A percentile compares a stretch with the other conserved stretches of the same genome.
Conservation (phyloP, 2,797 vertebrate species). For the Scolopax bukidnonensis region DNA sequence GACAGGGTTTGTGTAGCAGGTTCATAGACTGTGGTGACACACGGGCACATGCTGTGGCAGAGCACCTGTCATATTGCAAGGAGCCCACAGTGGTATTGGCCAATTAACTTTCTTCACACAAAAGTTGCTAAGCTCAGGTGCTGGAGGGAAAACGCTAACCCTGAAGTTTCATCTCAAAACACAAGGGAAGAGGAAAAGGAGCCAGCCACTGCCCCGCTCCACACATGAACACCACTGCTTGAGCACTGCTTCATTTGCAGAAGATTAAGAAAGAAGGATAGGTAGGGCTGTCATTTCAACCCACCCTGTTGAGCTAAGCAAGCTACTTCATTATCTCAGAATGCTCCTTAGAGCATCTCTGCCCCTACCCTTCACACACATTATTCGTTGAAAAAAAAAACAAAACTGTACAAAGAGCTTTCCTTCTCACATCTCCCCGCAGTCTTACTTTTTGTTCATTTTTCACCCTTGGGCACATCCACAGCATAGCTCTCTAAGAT, state of each 20-base stretch:
- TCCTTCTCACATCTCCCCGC: not conserved
- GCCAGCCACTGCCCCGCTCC: not conserved
- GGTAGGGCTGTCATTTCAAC: not conserved
- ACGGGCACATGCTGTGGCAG: fast-evolving
- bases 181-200: not conserved
- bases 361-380: not conserved
- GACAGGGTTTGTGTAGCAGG: not conserved
- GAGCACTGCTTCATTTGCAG: fast-evolving
- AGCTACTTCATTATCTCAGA: not conserved
- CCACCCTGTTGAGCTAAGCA: not conserved
- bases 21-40: not conserved
- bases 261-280: not conserved
- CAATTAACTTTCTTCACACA: not conserved
- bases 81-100: not conserved
- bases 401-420: not conserved
- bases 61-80: not conserved
- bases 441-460: not conserved
- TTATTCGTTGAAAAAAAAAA: not conserved
- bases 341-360: not conserved
- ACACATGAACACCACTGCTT: not conserved
- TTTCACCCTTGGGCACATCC: not conserved
- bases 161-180: not conserved
- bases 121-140: not conserved
- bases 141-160: not conserved
- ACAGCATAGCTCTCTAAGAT: not conserved